Conservation (phyloP, 2,888 invertebrate species). For the Drosophila birchii region DNA sequence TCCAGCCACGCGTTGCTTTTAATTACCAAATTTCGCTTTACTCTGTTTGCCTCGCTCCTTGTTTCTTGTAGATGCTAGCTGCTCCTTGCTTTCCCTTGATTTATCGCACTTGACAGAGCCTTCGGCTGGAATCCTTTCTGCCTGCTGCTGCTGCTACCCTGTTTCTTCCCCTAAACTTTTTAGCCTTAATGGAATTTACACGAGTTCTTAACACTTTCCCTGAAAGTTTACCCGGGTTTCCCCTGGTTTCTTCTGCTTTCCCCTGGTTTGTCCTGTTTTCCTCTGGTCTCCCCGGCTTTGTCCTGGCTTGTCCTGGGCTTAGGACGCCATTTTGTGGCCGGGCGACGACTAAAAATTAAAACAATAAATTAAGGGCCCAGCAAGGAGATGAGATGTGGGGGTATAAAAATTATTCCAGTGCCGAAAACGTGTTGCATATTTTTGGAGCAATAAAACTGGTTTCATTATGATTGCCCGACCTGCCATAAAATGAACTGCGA, state of each 20-base stretch:
- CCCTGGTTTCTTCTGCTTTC: neutral
- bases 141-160: neutral
- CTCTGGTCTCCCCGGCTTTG: neutral
- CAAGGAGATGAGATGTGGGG: constrained; percentile 8
- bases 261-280: neutral
- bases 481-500: constrained; percentile 49
- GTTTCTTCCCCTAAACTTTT: constrained; percentile 24
- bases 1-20: constrained; percentile 59
- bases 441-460: constrained; percentile 58
- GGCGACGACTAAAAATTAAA: constrained; percentile 71
- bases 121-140: constrained; percentile 13
- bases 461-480: constrained; percentile 49
- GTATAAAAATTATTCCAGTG: constrained; percentile 25
- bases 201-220: constrained; percentile 74
- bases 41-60: neutral
- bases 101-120: constrained; percentile 58
- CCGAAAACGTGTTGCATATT: constrained; percentile 48
- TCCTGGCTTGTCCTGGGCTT: constrained; percentile 3
- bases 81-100: constrained; percentile 49
- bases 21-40: constrained; percentile 45
- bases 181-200: constrained; percentile 75
- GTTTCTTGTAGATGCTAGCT: constrained; percentile 31
- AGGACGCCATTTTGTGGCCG: constrained; percentile 62
- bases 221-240: constrained; percentile 48
- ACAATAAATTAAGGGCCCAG: constrained; percentile 65